Percentiles rank a stretch among this genome's conserved stretches.
Evolutionary conservation across 2,888 invertebrate species (phyloP).

Genomic region (Noctua janthe): DNA sequence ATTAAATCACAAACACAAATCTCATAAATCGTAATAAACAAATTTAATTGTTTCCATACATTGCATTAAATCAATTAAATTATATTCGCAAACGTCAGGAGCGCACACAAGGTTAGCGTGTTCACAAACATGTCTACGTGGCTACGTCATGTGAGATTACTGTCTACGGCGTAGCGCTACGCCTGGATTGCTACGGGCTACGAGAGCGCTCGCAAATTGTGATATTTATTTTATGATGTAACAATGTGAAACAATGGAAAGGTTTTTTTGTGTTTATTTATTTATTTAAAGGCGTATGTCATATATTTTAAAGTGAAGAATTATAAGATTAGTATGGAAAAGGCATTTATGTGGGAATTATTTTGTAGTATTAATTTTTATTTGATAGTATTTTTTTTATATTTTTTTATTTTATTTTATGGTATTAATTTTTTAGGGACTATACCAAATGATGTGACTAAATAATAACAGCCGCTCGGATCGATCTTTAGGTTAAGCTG

Average conservation of each 20-base stretch:
- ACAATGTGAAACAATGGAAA: conserved; percentile 28
- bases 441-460: no score
- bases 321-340: neutral
- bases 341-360: neutral
- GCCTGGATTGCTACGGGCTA: conserved; percentile 56
- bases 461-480: no score
- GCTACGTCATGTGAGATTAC: conserved; percentile 51
- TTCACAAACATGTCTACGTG: conserved; percentile 52
- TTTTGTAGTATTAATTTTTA: no score
- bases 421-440: neutral
- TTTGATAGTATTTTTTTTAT: no score
- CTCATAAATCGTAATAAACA: conserved; percentile 37
- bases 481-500: no score
- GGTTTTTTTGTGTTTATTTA: neutral
- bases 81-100: conserved; percentile 27
- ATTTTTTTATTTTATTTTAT: no score
- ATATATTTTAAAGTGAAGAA: neutral
- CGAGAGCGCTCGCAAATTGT: conserved; percentile 28
- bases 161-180: conserved; percentile 67
- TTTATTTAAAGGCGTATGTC: neutral
- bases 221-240: conserved; percentile 17
- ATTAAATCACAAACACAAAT: conserved; percentile 31
- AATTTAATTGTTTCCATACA: conserved; percentile 50
- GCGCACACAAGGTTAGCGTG: conserved; percentile 45
- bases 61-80: conserved; percentile 52